These are phyloP conservation scores for Drosophila leontia DNA, from an alignment of 1,140 invertebrate species.

Conservation along the genomic window DNA sequence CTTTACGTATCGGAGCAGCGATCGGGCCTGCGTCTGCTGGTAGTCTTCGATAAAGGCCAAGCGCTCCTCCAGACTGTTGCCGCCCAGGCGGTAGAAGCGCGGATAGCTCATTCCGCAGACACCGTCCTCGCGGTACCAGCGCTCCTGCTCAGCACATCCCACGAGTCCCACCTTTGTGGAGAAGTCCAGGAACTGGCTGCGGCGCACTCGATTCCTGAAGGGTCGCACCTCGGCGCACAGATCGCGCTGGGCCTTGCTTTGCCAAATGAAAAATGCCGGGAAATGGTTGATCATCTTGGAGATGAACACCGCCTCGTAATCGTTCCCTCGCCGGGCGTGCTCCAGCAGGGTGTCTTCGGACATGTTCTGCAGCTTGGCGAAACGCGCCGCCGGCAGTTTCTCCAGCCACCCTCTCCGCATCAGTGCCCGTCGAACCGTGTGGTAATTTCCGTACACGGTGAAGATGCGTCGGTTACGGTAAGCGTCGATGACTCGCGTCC, in stretches of 20 bases:
- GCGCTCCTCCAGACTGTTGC: constrained; percentile 85
- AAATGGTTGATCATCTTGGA: constrained; percentile 87
- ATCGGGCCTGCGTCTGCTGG: constrained; percentile 92
- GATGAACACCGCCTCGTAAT: constrained; percentile 84
- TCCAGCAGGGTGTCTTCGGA: constrained; percentile 69
- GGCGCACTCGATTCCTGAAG: constrained; percentile 86
- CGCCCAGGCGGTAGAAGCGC: constrained; percentile 86
- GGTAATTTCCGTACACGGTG: constrained; percentile 78
- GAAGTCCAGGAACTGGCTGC: constrained; percentile 86
- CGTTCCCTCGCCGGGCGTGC: constrained; percentile 76
- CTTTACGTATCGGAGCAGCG: constrained; percentile 91
- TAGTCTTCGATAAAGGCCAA: constrained; percentile 86
- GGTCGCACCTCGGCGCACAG: constrained; percentile 80
- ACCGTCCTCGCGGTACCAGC: constrained; percentile 87
- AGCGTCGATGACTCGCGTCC: constrained; percentile 76
- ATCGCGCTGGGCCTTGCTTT: constrained; percentile 73
- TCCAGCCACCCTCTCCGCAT: constrained; percentile 87
- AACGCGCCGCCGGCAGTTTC: constrained; percentile 85
- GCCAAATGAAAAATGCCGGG: constrained; percentile 87
- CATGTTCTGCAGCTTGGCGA: constrained; percentile 82
- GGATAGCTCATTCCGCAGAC: constrained; percentile 87
- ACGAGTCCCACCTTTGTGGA: constrained; percentile 88
- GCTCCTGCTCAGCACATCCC: constrained; percentile 86
- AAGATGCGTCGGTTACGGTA: constrained; percentile 81
- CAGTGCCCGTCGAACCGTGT: constrained; percentile 85